phyloP scores from a whole-genome alignment of 2,888 invertebrate species.

The Rambutsinella grinnellia region DNA sequence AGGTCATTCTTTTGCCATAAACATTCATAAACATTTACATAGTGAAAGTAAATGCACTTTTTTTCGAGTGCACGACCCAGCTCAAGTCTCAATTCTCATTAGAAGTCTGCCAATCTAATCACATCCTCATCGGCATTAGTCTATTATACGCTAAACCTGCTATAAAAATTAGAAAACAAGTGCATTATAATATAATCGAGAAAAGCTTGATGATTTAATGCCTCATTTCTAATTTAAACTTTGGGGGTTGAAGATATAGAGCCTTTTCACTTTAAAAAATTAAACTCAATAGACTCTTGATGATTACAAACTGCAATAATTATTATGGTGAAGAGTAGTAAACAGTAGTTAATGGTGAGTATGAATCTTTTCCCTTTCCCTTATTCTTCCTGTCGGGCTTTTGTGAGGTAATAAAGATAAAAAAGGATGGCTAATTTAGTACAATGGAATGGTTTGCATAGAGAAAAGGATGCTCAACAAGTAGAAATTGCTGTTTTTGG shows the following conservation, averaged over 20 bases:
- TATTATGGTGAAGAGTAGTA: background rate
- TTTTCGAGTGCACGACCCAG: no score
- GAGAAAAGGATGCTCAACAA: background rate
- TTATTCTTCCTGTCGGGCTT: background rate
- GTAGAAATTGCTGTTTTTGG: background rate
- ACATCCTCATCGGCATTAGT: no score
- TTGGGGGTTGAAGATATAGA: background rate
- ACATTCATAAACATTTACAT: no score
- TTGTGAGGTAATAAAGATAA: background rate
- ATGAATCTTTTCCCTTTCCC: background rate
- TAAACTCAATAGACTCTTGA: background rate
- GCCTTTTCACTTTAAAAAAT: background rate
- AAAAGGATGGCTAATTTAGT: background rate
- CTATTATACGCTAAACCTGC: no score
- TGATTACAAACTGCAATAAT: slow-evolving; percentile 7
- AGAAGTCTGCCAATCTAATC: no score
- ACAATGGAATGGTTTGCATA: background rate
- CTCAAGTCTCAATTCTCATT: no score
- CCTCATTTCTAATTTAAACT: background rate
- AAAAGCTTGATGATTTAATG: background rate
- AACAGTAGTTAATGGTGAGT: background rate
- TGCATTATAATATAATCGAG: no score
- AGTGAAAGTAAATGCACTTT: no score
- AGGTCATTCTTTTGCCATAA: no score
- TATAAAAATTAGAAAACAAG: no score